A percentile compares a stretch with the other conserved stretches of the same genome.
Conservation (phyloP, 2,113 vertebrate genomes). For the Rafetus swinhoei region DNA sequence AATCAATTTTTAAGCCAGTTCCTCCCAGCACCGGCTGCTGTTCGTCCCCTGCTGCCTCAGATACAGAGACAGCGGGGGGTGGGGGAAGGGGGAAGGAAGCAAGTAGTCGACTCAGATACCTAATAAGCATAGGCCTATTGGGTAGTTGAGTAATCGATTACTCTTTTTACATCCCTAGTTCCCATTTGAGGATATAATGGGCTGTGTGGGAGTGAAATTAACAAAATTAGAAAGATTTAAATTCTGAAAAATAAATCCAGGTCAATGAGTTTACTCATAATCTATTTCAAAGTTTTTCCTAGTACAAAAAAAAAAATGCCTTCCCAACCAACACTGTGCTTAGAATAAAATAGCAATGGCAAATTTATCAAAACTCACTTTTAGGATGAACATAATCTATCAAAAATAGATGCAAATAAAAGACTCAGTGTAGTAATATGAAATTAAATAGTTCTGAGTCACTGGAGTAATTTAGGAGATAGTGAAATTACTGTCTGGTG, state of each 20-base stretch:
- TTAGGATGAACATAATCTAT: background rate
- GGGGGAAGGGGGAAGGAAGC: no score
- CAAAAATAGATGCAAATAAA: background rate
- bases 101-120: no score
- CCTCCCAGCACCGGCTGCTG: no score
- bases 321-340: background rate
- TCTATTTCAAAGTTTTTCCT: background rate
- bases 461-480: background rate
- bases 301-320: background rate
- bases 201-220: slow-evolving; percentile 32
- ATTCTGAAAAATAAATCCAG: background rate
- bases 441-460: background rate
- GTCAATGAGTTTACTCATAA: background rate
- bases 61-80: no score
- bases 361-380: background rate
- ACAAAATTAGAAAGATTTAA: slow-evolving; percentile 34
- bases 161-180: no score
- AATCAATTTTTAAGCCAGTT: no score
- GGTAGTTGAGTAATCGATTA: no score
- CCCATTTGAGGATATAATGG: background rate
- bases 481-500: rapidly evolving
- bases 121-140: no score
- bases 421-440: background rate
- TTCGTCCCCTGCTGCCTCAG: no score
- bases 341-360: background rate